Conservation (phyloP, 2,888 invertebrate genomes). For the Drosophila neutralis region DNA sequence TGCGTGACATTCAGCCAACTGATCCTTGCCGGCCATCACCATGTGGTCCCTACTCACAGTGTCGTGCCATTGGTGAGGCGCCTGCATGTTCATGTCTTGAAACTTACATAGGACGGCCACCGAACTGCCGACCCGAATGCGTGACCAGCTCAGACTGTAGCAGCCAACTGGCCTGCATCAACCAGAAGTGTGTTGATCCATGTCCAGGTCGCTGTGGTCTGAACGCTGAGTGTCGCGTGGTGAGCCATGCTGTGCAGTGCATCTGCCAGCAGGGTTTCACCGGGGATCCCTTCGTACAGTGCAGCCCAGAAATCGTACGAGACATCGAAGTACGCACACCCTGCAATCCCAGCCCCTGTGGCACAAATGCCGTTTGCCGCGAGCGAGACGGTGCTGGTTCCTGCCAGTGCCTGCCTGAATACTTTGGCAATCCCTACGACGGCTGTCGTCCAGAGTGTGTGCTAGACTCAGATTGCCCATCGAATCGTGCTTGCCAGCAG, state of each 20-base stretch:
- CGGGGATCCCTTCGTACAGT: constrained; percentile 92
- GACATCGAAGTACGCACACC: constrained; percentile 86
- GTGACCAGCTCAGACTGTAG: constrained; percentile 91
- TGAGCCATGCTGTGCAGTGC: constrained; percentile 91
- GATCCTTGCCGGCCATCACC: constrained; percentile 92
- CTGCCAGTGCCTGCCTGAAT: constrained; percentile 90
- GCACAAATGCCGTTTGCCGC: constrained; percentile 90
- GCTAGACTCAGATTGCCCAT: constrained; percentile 90
- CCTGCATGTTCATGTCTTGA: constrained; percentile 91
- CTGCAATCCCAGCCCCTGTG: constrained; percentile 88
- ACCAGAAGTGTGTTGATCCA: constrained; percentile 91
- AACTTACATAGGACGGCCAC: constrained; percentile 89
- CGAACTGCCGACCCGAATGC: constrained; percentile 92
- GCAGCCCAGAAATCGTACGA: constrained; percentile 84
- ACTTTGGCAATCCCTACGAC: constrained; percentile 92
- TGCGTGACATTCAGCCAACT: constrained; percentile 84
- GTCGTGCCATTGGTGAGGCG: constrained; percentile 88
- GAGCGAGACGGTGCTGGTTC: constrained; percentile 88
- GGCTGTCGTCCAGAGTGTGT: constrained; percentile 91
- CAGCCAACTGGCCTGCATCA: constrained; percentile 89
- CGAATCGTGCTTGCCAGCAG: constrained; percentile 89
- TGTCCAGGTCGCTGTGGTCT: constrained; percentile 90
- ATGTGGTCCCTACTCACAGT: constrained; percentile 92
- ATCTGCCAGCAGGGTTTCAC: constrained; percentile 88
- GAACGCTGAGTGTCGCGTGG: constrained; percentile 90